Evolutionary conservation across 2,888 invertebrate genomes (phyloP).

Genomic region (Watsonalla binaria): DNA sequence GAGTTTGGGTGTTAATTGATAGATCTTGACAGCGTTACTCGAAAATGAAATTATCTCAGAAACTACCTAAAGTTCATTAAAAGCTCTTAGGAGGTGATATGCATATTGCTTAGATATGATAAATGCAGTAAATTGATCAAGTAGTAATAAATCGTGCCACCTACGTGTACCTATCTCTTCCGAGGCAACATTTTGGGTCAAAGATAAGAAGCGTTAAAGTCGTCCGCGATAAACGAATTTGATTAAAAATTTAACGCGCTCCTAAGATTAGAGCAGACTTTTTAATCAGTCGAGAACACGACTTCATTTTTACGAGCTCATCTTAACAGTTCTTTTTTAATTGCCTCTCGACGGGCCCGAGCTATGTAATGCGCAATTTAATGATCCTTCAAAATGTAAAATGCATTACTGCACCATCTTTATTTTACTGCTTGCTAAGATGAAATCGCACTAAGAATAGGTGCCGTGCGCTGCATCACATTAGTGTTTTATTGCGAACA

Average conservation of each 20-base stretch:
- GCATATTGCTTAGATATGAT: background rate
- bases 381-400: conserved; percentile 75
- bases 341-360: conserved; percentile 64
- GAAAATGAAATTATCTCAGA: conserved; percentile 25
- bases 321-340: conserved; percentile 75
- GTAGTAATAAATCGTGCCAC: background rate
- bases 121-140: background rate
- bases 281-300: conserved; percentile 74
- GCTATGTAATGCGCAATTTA: conserved; percentile 71
- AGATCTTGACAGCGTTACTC: conserved; percentile 51
- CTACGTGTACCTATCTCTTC: conserved; percentile 4
- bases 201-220: conserved; percentile 35
- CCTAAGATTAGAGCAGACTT: conserved; percentile 58
- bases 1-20: conserved; percentile 66
- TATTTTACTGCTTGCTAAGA: conserved; percentile 55
- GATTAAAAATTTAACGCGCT: conserved; percentile 56
- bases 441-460: conserved; percentile 35
- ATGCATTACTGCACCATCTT: conserved; percentile 73
- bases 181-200: conserved; percentile 19
- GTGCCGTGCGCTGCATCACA: conserved; percentile 27
- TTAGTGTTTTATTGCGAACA: conserved; percentile 9
- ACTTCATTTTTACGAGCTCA: conserved; percentile 69
- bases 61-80: conserved; percentile 10
- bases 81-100: too few relatives aligned
- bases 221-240: conserved; percentile 43